These are phyloP conservation scores for Oncorhynchus masou DNA, from an alignment of 2,113 vertebrate genomes.

Conservation along the genomic window DNA sequence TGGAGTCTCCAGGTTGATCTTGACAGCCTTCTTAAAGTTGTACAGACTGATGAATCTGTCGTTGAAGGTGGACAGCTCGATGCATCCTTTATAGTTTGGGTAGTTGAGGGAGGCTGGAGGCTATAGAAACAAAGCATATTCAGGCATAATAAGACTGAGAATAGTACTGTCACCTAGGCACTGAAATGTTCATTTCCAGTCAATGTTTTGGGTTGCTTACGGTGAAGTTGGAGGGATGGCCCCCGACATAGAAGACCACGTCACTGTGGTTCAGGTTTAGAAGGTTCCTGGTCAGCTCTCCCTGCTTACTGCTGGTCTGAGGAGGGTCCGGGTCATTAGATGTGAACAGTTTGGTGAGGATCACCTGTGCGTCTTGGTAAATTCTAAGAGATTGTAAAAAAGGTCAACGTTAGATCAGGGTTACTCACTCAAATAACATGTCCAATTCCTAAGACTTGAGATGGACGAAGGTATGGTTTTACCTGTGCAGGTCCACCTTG, in stretches of 20 bases:
- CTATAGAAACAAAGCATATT: constrained; percentile 59
- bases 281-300: constrained; percentile 65
- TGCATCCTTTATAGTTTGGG: constrained; percentile 84
- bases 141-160: background rate
- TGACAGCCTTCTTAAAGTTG: constrained; percentile 83
- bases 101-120: constrained; percentile 76
- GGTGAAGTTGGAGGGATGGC: constrained; percentile 84
- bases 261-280: constrained; percentile 80
- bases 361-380: constrained; percentile 83
- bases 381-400: constrained; percentile 73
- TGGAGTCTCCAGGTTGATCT: constrained; percentile 75
- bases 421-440: too few relatives aligned
- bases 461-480: constrained; percentile 10
- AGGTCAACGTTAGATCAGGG: background rate
- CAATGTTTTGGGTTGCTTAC: constrained; percentile 64
- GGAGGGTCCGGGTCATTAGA: constrained; percentile 10
- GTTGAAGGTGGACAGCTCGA: constrained; percentile 86
- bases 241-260: constrained; percentile 92
- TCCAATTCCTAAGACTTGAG: too few relatives aligned
- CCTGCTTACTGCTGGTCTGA: rapidly evolving
- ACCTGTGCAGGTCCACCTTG: constrained; percentile 85
- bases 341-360: constrained; percentile 71
- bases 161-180: too few relatives aligned
- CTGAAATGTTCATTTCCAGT: background rate
- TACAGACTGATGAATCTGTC: constrained; percentile 87